A percentile compares a stretch with the other conserved stretches of the same genome.
Conservation (phyloP, 2,797 vertebrate genomes). For the Pygocentrus nattereri region DNA sequence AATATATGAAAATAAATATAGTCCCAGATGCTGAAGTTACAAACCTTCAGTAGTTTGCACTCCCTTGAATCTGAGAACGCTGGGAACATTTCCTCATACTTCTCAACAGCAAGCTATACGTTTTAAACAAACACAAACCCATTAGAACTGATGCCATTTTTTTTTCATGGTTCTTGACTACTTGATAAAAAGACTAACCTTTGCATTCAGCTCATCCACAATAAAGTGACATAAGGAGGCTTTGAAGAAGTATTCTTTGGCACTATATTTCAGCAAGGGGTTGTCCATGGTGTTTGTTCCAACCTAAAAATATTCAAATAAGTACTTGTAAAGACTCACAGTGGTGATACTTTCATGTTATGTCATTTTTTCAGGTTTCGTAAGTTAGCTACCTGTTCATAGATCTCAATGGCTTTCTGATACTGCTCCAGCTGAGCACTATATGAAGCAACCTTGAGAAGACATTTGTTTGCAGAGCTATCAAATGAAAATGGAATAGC, state of each 20-base stretch:
- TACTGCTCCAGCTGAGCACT: conserved; percentile 97
- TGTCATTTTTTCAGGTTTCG: background rate
- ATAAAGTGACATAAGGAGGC: conserved; percentile 97
- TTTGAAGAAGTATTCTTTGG: conserved; percentile 99
- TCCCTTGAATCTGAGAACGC: conserved; percentile 98
- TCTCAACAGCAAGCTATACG: conserved; percentile 92
- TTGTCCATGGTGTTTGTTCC: conserved; percentile 98
- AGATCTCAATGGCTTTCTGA: conserved; percentile 95
- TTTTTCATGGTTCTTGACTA: background rate
- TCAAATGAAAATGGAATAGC: background rate
- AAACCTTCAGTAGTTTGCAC: conserved; percentile 97
- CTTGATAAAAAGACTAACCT: conserved; percentile 74
- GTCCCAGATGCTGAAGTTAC: conserved; percentile 10
- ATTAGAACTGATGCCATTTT: background rate
- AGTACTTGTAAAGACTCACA: background rate
- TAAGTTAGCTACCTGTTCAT: conserved; percentile 88
- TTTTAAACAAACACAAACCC: conserved; percentile 19
- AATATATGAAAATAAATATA: background rate
- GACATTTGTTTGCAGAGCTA: conserved; percentile 98
- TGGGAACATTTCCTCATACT: conserved; percentile 99
- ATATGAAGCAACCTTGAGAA: conserved; percentile 95
- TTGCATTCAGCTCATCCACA: conserved; percentile 96
- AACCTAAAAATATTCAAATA: conserved; percentile 75
- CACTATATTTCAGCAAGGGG: conserved; percentile 95
- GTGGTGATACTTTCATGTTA: background rate